Conservation (phyloP, 2,113 vertebrate species). For the Cyprinodon brontotheroides region DNA sequence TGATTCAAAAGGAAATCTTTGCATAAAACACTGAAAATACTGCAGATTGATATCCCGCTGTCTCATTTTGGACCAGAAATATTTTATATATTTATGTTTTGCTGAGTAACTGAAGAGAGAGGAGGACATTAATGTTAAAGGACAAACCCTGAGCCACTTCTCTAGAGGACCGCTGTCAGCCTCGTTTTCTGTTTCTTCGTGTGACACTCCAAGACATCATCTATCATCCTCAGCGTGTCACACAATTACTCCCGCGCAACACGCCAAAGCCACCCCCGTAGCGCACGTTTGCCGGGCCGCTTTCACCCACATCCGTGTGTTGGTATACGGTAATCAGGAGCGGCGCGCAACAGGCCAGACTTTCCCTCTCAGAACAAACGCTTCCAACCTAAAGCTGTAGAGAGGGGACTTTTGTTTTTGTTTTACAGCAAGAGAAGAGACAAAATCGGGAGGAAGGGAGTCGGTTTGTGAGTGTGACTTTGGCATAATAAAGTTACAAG, state of each 20-base stretch:
- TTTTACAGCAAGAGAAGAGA: slow-evolving; percentile 6
- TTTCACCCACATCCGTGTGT: background rate
- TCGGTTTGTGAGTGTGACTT: slow-evolving; percentile 55
- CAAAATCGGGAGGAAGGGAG: background rate
- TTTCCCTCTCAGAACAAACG: slow-evolving; percentile 7
- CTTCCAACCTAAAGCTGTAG: slow-evolving; percentile 33
- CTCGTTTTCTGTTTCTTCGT: slow-evolving; percentile 59
- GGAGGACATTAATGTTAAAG: slow-evolving; percentile 38
- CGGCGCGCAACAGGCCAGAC: background rate
- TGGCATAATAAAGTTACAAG: slow-evolving; percentile 66
- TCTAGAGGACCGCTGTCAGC: slow-evolving; percentile 62
- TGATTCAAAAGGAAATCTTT: background rate
- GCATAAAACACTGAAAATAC: background rate
- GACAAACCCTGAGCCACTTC: slow-evolving; percentile 52
- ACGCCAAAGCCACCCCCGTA: background rate
- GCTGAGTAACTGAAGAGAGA: slow-evolving; percentile 13
- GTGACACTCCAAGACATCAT: slow-evolving; percentile 61
- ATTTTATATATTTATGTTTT: background rate
- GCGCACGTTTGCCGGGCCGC: slow-evolving; percentile 1
- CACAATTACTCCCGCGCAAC: slow-evolving; percentile 20
- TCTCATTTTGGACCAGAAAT: background rate
- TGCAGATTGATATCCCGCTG: background rate
- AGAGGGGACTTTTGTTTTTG: slow-evolving; percentile 20
- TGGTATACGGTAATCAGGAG: background rate
- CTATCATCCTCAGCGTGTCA: slow-evolving; percentile 57